These are phyloP conservation scores for Perca schrenkii DNA, from an alignment of 2,113 vertebrate species.

Conservation along the genomic window DNA sequence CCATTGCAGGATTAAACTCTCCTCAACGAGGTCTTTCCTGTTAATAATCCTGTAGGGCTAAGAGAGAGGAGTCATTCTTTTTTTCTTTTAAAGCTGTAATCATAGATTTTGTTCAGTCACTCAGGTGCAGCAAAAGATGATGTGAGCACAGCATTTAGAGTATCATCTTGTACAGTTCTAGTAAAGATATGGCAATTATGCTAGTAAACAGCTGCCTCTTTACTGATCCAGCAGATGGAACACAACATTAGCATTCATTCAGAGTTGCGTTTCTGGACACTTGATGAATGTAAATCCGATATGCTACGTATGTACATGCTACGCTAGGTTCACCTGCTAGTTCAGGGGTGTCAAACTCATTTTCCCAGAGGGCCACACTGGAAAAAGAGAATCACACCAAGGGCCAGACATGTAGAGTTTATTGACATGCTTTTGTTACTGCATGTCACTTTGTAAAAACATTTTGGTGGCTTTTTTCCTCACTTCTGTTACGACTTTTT, in stretches of 20 bases:
- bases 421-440: no score
- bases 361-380: no score
- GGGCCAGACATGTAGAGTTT: no score
- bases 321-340: neutral
- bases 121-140: neutral
- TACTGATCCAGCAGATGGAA: neutral
- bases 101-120: neutral
- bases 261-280: neutral
- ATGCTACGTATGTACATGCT: neutral
- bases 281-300: neutral
- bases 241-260: neutral
- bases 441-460: no score
- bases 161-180: neutral
- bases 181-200: neutral
- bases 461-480: no score
- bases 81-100: neutral
- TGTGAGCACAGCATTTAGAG: neutral
- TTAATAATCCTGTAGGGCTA: slow-evolving; percentile 26
- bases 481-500: no score
- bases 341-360: no score
- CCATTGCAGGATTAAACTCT: slow-evolving; percentile 16
- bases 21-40: slow-evolving; percentile 30
- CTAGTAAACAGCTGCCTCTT: neutral
- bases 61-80: neutral
- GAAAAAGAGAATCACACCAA: no score